These are phyloP conservation scores for Chaetura pelagica DNA, from an alignment of 2,113 vertebrate species.

Conservation along the genomic window DNA sequence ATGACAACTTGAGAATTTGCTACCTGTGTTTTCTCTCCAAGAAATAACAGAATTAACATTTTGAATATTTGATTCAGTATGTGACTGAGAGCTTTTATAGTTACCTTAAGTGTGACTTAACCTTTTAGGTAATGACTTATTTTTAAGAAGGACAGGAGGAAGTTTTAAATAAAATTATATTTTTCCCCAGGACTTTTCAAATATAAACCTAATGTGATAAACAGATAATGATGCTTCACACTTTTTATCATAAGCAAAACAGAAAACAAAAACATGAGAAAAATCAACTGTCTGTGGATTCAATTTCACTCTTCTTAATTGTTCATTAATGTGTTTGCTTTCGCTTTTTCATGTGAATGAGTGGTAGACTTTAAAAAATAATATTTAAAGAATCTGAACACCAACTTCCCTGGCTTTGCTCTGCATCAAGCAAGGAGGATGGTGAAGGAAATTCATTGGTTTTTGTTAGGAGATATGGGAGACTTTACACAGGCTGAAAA, in stretches of 20 bases:
- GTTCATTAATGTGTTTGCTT: not conserved
- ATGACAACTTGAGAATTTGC: slow-evolving; percentile 1
- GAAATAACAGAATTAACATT: slow-evolving; percentile 37
- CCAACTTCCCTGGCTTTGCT: not conserved
- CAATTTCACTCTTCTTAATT: not conserved
- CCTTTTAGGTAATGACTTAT: not conserved
- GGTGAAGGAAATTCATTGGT: not conserved
- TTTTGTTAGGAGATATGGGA: not conserved
- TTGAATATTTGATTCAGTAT: slow-evolving; percentile 23
- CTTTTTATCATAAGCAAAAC: not conserved
- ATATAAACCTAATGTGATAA: not conserved
- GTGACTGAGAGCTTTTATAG: not conserved
- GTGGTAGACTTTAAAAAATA: not conserved
- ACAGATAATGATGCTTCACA: not conserved
- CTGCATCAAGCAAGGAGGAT: not conserved
- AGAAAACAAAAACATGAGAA: not conserved
- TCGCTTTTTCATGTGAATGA: not conserved
- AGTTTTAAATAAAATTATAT: not conserved
- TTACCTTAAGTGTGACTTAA: not conserved
- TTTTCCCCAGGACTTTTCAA: not conserved
- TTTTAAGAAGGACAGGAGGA: not conserved
- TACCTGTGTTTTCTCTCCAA: slow-evolving; percentile 52
- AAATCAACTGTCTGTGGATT: not conserved
- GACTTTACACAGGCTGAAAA: not conserved
- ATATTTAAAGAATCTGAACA: not conserved